Evolutionary conservation across 1,140 invertebrate species (phyloP).

Genomic region (Antheraea pernyi): DNA sequence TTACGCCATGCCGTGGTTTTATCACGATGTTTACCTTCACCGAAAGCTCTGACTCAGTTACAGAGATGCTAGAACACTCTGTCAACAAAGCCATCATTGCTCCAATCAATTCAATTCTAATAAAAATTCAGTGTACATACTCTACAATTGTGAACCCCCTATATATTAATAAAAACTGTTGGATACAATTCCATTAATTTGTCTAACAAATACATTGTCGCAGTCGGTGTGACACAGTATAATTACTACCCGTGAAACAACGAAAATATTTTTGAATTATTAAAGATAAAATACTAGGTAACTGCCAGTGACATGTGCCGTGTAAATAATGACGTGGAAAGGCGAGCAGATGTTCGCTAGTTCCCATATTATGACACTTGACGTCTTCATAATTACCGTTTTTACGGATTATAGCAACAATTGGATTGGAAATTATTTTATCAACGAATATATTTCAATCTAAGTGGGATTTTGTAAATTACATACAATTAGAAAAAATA

Average conservation of each 20-base stretch:
- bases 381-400: constrained; percentile 2
- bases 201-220: background rate
- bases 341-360: constrained; percentile 10
- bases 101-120: too few species aligned
- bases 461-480: too few species aligned
- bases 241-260: background rate
- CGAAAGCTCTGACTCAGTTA: too few species aligned
- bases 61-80: too few species aligned
- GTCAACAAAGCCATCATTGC: too few species aligned
- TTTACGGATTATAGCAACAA: background rate
- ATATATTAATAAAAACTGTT: too few species aligned
- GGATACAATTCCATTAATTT: background rate
- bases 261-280: background rate
- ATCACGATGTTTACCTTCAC: too few species aligned
- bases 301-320: background rate
- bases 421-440: background rate
- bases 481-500: too few species aligned
- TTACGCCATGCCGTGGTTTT: too few species aligned
- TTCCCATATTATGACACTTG: constrained; percentile 1
- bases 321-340: constrained; percentile 11
- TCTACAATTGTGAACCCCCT: too few species aligned
- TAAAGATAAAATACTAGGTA: background rate
- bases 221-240: background rate
- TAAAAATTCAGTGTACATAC: too few species aligned
- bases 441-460: too few species aligned